Evolutionary conservation across 2,888 invertebrate species (phyloP), one percentile per base, ranked within the genome.

Genomic region (Mystacides longicornis): DNA sequence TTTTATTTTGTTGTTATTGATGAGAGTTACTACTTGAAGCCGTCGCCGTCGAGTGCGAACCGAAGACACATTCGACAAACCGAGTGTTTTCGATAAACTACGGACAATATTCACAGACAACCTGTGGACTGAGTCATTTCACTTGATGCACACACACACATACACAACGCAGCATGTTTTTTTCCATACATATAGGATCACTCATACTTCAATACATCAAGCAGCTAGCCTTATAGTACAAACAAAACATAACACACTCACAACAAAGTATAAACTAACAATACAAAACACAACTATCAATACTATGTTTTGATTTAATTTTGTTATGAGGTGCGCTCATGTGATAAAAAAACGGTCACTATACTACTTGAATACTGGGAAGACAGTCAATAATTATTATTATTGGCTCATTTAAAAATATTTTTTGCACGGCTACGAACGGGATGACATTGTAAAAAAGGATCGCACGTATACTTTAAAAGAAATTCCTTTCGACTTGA

Each of bases 81-180:
- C 49, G 54, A 49, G 20, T 23, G 54, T 43, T 49, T 54, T 49
- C 49, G 37, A 42, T 49, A 49, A 54, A 54, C 54, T 54, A 54
- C 42, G 23, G 54, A 33, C 54, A 22, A 54, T n/a, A n/a, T 49
- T 49, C 54, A 54, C 43, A 49, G 23, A 22, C 48, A 53, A 53
- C 53, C 53, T 53, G 53, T 37, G 53, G 53, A 47, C 53, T 53
- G 53, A 48, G 22, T 53, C 48, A 52, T 20, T 37, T 46, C 52
- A 51, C 51, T 51, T 52, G 52, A 43, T 46, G 46, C 52, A 23
- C 51, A n/a, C 51, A 18, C 49, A 49, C 49, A 47, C 53, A 33
- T 48, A 20, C 33, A 22, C 23, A 9, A 20, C 42, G 19, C 9
- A 18, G 20, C 49, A 49, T 21, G 49, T 33, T 49, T 53, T n/a